phyloP scores from a whole-genome alignment of 2,888 invertebrate species.

The Tipula helvola region DNA sequence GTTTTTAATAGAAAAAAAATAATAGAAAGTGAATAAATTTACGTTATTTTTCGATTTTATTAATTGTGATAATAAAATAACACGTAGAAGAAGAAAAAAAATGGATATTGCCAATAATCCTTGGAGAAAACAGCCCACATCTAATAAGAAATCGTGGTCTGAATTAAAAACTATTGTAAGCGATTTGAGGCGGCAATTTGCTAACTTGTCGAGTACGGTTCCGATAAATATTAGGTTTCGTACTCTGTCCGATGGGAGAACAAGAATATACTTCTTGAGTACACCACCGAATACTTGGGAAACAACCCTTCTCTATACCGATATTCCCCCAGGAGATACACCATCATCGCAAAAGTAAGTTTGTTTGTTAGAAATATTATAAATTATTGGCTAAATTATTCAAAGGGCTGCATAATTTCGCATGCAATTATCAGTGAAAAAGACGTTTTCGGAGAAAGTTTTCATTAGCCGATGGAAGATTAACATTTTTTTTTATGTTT shows the following conservation, averaged over 20 bases:
- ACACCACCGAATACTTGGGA: constrained; percentile 82
- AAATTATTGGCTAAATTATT: background rate
- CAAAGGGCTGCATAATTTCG: background rate
- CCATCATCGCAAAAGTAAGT: constrained; percentile 19
- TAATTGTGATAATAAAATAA: background rate
- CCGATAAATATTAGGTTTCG: constrained; percentile 74
- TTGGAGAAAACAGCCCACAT: background rate
- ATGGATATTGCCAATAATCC: background rate
- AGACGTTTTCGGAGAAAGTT: background rate
- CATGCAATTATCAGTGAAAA: background rate
- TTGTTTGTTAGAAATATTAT: background rate
- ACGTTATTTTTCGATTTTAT: background rate
- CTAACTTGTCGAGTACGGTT: constrained; percentile 66
- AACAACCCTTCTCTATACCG: constrained; percentile 75
- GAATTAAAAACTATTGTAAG: constrained; percentile 69
- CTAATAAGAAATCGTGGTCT: constrained; percentile 51
- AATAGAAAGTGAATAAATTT: background rate
- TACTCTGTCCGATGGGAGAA: constrained; percentile 62
- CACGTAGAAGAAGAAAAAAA: background rate
- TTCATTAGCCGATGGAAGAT: background rate
- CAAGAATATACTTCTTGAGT: constrained; percentile 79
- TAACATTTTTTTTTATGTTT: too few species aligned
- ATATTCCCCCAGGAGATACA: constrained; percentile 51
- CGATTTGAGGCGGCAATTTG: constrained; percentile 65
- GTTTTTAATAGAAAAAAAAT: background rate